Base-by-base conservation (phyloP, 2,888 invertebrate genomes). In the Spodoptera picta region DNA sequence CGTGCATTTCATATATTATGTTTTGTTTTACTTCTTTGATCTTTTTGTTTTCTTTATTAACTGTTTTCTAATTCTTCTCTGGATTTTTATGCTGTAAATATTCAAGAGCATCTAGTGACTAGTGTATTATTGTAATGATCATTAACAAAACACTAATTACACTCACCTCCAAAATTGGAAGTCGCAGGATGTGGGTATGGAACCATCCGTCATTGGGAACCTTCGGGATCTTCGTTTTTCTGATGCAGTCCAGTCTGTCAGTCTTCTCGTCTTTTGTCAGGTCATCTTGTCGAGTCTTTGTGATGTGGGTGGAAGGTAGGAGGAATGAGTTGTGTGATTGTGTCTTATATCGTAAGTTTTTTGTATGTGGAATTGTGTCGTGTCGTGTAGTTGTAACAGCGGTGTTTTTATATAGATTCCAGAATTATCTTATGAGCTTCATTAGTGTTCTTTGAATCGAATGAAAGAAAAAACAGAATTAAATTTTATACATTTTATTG, bases 151-250 rank as follows among this genome's bases (percentile, higher is more conserved):
- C 78, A 76, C 71, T 82, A 78, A 79, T 81, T 81, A 80, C 72
- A 93, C 93, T 93, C 92, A 93, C 93, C 93, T 89, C 83, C 73
- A 65, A 75, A 36, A 80, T 86, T 88, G 89, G 86, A 86, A 85
- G 84, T 80, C 86, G 81, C 90, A 83, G 91, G 90, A 88, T 82
- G 86, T 86, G 86, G 90, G 80, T 81, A 87, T 90, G 86, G 87
- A 85, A 85, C 82, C 87, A 80, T 86, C 88, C 85, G 75, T 82
- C 75, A 77, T 79, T 67, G 84, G 86, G 80, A 72, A 75, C 80
- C 87, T 88, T 88, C 86, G 76, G 85, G 85, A 83, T 83, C 85
- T 89, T 87, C 87, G 83, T 77, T 46, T 54, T 64, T 76, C 73
- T 69, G 62, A 62, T 72, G 66, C 48, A 53, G 77, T 76, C 80